Conservation (phyloP, 2,888 invertebrate species). For the Aphidius colemani region DNA sequence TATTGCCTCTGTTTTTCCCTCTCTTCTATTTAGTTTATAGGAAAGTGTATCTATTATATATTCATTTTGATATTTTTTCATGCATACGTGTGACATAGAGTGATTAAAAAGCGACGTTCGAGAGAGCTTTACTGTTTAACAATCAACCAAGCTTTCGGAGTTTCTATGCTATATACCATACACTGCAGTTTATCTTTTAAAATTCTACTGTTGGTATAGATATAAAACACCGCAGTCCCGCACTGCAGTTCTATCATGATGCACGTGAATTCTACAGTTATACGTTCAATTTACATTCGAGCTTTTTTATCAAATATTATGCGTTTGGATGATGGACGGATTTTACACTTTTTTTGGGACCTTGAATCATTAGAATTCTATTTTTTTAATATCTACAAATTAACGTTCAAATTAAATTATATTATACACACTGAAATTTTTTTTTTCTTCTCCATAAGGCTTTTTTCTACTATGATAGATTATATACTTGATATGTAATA, state of each 20-base stretch:
- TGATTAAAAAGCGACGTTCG: constrained; percentile 32
- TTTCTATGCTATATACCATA: constrained; percentile 22
- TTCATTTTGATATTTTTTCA: constrained; percentile 17
- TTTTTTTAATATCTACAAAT: no score
- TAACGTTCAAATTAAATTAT: no score
- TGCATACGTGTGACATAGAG: constrained; percentile 26
- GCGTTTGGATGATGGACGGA: no score
- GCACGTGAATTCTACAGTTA: constrained; percentile 24
- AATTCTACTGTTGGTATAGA: constrained; percentile 30
- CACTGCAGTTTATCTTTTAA: constrained; percentile 37
- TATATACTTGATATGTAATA: no score
- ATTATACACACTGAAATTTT: no score
- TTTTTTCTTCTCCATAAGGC: no score
- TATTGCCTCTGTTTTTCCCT: constrained; percentile 10
- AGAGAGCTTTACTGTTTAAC: constrained; percentile 10
- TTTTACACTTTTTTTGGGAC: no score
- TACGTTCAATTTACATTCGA: neutral
- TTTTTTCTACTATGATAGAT: no score
- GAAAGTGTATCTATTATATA: neutral
- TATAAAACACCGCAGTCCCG: constrained; percentile 51
- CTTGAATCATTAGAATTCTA: no score
- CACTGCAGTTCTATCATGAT: constrained; percentile 49
- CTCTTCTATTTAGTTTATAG: neutral
- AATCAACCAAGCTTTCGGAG: constrained; percentile 32
- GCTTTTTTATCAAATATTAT: no score